Percentiles rank a stretch among this genome's conserved stretches.
Evolutionary conservation across 1,140 invertebrate genomes (phyloP).

Genomic region (Cotesia vestalis): DNA sequence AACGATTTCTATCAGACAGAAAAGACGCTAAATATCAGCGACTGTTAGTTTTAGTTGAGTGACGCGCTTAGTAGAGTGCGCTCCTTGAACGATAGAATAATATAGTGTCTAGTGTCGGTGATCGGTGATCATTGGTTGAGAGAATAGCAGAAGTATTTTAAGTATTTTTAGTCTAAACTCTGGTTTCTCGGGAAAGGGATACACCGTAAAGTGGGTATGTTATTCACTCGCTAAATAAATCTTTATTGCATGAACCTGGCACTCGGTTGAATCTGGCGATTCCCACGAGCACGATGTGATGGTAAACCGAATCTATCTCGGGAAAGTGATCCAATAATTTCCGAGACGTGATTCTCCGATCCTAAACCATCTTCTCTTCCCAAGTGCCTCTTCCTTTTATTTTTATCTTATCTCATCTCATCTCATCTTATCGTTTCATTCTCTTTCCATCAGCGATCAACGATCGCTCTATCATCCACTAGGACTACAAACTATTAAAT

Average conservation of each 20-base stretch:
- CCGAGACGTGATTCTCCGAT: constrained; percentile 29
- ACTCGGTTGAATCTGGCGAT: constrained; percentile 22
- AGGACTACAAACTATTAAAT: too few species aligned
- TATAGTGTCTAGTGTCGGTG: too few species aligned
- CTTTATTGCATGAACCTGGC: constrained; percentile 34
- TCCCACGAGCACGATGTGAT: constrained; percentile 28
- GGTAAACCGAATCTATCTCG: constrained; percentile 34
- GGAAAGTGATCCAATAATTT: constrained; percentile 36
- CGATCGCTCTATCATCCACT: too few species aligned
- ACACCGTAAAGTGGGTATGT: background rate
- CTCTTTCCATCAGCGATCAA: too few species aligned
- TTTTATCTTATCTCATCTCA: background rate
- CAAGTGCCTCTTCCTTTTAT: background rate
- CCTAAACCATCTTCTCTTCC: constrained; percentile 5
- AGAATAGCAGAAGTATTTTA: too few species aligned
- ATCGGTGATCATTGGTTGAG: too few species aligned
- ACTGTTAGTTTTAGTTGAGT: too few species aligned
- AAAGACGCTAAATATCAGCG: too few species aligned
- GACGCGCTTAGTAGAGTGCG: too few species aligned
- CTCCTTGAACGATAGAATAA: too few species aligned
- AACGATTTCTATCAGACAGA: too few species aligned
- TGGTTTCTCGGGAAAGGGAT: background rate
- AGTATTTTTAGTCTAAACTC: background rate
- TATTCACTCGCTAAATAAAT: constrained; percentile 34
- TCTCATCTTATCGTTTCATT: background rate